Evolutionary conservation across 2,113 vertebrate species (phyloP).

Genomic region (Patagioenas fasciata): DNA sequence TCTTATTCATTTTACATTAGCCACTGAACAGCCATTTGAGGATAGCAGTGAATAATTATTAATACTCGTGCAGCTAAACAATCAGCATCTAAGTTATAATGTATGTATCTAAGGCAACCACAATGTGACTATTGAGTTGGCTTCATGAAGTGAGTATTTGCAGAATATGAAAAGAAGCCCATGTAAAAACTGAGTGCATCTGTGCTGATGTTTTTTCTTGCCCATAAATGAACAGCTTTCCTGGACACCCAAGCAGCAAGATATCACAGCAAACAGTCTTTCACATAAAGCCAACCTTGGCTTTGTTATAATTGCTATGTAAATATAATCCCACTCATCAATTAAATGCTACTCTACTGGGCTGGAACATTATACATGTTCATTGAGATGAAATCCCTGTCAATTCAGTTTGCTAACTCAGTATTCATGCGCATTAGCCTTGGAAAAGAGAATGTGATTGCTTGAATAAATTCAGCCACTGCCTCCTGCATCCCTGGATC

Average conservation of each 20-base stretch:
- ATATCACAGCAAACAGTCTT: background rate
- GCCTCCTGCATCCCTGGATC: constrained; percentile 37
- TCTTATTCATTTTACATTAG: constrained; percentile 7
- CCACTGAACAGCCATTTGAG: constrained; percentile 32
- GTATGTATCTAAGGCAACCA: constrained; percentile 30
- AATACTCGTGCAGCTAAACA: constrained; percentile 1
- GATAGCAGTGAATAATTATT: constrained; percentile 31
- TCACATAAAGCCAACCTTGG: background rate
- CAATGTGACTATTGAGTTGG: background rate
- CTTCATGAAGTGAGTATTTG: background rate
- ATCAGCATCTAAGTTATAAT: background rate
- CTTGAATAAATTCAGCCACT: constrained; percentile 59
- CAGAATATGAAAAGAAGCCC: background rate
- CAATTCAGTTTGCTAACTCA: background rate
- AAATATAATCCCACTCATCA: constrained; percentile 57
- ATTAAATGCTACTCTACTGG: constrained; percentile 35
- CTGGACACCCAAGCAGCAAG: background rate
- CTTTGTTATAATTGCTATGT: constrained; percentile 47
- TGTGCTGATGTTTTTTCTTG: background rate
- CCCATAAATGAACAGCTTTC: background rate
- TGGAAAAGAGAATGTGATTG: constrained; percentile 53
- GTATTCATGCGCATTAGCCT: constrained; percentile 42
- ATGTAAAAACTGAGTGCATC: background rate
- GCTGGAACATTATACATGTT: constrained; percentile 33
- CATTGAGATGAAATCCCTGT: constrained; percentile 42